Percentiles rank a stretch among this genome's conserved stretches.
Evolutionary conservation across 2,113 vertebrate genomes (phyloP).

Genomic region (Ellobius talpinus): DNA sequence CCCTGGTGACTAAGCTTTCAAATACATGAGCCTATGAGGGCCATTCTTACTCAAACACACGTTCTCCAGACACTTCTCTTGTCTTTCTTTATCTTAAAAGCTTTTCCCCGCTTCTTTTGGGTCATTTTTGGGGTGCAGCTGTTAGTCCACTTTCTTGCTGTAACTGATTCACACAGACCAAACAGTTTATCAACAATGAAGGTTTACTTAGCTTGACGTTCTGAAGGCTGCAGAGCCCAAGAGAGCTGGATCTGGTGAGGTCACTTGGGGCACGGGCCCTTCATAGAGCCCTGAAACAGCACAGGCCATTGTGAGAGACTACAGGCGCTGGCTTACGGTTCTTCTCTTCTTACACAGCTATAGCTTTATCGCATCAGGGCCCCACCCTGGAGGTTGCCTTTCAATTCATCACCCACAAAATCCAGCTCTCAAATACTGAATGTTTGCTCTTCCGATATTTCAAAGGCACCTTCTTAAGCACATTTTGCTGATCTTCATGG

Average conservation of each 20-base stretch:
- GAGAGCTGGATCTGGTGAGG: background rate
- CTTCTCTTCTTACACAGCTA: background rate
- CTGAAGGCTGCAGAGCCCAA: background rate
- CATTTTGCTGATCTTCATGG: background rate
- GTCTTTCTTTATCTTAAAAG: background rate
- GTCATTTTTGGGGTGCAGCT: background rate
- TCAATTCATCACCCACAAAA: background rate
- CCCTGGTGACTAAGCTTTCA: background rate
- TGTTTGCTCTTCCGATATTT: background rate
- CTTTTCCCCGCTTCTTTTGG: background rate
- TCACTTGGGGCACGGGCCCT: background rate
- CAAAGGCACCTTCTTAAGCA: background rate
- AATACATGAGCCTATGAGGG: background rate
- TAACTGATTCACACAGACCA: background rate
- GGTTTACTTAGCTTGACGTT: background rate
- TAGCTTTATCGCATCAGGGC: background rate
- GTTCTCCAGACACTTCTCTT: background rate
- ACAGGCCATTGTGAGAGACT: background rate
- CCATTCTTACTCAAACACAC: background rate
- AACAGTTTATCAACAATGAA: background rate
- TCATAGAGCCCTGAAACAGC: too few relatives aligned
- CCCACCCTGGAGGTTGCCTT: background rate
- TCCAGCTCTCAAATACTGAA: background rate
- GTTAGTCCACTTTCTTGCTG: background rate
- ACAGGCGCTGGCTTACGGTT: background rate